Evolutionary conservation across 1,140 invertebrate genomes (phyloP).

Genomic region (Sitobion miscanthi): DNA sequence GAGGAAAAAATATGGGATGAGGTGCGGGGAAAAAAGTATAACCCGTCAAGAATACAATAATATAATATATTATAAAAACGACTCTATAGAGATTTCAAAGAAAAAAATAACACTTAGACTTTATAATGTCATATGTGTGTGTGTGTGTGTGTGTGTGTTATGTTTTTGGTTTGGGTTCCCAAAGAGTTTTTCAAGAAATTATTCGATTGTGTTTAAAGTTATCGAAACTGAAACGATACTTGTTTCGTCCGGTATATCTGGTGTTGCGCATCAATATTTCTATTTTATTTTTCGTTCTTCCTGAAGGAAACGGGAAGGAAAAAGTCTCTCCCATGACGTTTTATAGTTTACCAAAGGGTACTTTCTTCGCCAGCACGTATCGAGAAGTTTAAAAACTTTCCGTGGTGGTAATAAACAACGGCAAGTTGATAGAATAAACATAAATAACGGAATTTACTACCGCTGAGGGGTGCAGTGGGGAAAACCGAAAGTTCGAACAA

Average conservation of each 20-base stretch:
- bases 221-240: constrained; percentile 38
- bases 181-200: neutral
- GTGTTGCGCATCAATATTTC: constrained; percentile 42
- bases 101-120: neutral
- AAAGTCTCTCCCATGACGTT: constrained; percentile 35
- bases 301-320: neutral
- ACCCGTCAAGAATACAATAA: neutral
- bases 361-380: constrained; percentile 45
- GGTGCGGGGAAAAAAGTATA: neutral
- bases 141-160: neutral
- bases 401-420: constrained; percentile 48
- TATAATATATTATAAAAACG: neutral
- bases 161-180: neutral
- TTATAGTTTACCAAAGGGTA: constrained; percentile 35
- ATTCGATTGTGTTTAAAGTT: constrained; percentile 33
- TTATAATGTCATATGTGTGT: neutral
- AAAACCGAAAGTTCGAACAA: constrained; percentile 49
- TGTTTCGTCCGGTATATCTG: constrained; percentile 26
- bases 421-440: constrained; percentile 56
- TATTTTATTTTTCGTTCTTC: neutral
- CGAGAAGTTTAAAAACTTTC: constrained; percentile 53
- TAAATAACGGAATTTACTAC: constrained; percentile 55
- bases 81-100: neutral
- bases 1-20: neutral
- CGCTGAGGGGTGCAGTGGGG: neutral